Base-by-base conservation (phyloP, 2,888 invertebrate species). In the Amphipyra berbera region DNA sequence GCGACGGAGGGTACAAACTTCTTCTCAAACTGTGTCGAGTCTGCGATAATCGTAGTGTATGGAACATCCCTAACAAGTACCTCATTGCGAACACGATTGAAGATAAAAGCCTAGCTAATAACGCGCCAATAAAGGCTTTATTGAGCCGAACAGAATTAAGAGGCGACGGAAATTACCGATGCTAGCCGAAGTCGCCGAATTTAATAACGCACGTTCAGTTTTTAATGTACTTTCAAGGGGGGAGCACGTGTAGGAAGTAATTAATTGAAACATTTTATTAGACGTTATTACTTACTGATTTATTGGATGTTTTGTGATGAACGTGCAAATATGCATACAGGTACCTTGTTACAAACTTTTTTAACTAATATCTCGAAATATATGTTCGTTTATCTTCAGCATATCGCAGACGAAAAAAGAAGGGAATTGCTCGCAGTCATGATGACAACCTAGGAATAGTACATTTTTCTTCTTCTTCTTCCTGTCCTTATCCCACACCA, bases 41-140 rank as follows among this genome's bases (percentile, higher is more conserved):
- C 75, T 76, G 61, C 41, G 2, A 46, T 54, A 14, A 58, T 27
- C 49, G 49, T 69, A 59, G 45, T 79, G 66, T 76, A 60, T 82
- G 83, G 10, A 53, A 55, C 74, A 69, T 83, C 71, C 75, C 70
- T 56, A 61, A 48, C 66, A 75, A 68, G 81, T 73, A 71, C 64
- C 85, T 88, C 87, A 89, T 89, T 88, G 77, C 70, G 84, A 83
- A 84, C 83, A 84, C 78, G 80, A 82, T 78, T 76, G 81, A 79
- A 86, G 86, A 84, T 86, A 86, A 86, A 85, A 85, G 86, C 80
- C 79, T 73, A 76, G 80, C 84, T 87, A 87, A 86, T 86, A 87
- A 85, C 81, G 80, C 67, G 68, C 84, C 83, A 86, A 86, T 86
- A 86, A 86, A 85, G 83, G 72, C 87, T 85, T 86, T 86, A 88